These are phyloP conservation scores for Hydropotes inermis DNA, from an alignment of 2,113 vertebrate genomes.

Conservation along the genomic window DNA sequence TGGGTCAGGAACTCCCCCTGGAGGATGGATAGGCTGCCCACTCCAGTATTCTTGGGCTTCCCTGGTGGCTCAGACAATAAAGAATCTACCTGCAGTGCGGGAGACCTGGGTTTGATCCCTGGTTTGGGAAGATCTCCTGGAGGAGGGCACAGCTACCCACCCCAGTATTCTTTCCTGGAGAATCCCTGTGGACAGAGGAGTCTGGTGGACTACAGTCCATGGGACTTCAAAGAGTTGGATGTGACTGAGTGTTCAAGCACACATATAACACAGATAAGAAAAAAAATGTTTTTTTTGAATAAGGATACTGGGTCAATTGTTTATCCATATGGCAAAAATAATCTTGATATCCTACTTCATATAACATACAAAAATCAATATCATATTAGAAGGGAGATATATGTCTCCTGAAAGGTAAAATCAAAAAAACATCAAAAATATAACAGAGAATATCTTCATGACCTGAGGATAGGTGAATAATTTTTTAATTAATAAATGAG, in stretches of 20 bases:
- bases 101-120: background rate
- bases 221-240: background rate
- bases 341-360: background rate
- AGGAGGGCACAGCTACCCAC: background rate
- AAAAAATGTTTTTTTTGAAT: background rate
- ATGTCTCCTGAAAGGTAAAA: background rate
- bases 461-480: background rate
- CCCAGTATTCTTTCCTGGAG: background rate
- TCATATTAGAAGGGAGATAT: background rate
- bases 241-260: accelerated
- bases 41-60: background rate
- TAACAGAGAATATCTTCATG: background rate
- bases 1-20: background rate
- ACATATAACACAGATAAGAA: background rate
- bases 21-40: background rate
- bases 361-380: background rate
- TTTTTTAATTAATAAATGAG: background rate
- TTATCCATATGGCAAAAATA: background rate
- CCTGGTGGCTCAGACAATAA: background rate
- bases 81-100: background rate
- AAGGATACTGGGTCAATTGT: background rate
- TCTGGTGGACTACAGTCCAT: background rate
- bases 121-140: background rate
- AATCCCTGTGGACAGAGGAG: background rate
- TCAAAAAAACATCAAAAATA: background rate